Conservation (phyloP, 1,140 invertebrate species). For the Theocolax elegans region DNA sequence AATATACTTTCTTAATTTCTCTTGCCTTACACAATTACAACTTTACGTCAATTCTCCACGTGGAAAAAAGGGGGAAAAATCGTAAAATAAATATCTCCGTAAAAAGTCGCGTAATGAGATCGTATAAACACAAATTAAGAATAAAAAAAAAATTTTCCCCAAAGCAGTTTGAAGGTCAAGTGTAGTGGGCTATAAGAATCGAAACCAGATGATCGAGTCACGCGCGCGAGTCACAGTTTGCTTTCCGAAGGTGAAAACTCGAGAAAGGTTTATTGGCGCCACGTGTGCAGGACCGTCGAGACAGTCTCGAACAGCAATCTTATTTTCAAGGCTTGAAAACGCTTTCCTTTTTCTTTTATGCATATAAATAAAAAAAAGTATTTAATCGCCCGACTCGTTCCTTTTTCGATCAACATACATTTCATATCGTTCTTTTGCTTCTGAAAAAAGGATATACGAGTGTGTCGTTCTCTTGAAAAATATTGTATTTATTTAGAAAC, state of each 20-base stretch:
- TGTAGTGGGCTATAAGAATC: not conserved
- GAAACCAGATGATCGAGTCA: conserved; percentile 1
- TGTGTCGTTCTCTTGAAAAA: too few relatives aligned
- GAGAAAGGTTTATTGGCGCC: conserved; percentile 33
- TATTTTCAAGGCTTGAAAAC: not conserved
- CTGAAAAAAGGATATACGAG: too few relatives aligned
- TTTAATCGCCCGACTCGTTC: not conserved
- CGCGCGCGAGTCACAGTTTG: not conserved
- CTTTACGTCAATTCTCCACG: too few relatives aligned
- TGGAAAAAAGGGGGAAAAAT: too few relatives aligned
- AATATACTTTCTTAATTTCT: too few relatives aligned
- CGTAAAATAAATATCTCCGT: too few relatives aligned
- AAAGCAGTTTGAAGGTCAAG: conserved; percentile 11
- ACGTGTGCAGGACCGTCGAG: conserved; percentile 1
- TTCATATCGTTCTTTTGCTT: too few relatives aligned
- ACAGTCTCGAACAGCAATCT: not conserved
- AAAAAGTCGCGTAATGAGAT: not conserved
- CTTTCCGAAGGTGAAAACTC: conserved; percentile 21
- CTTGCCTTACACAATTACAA: too few relatives aligned
- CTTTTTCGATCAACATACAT: not conserved
- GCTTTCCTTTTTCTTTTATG: conserved; percentile 2
- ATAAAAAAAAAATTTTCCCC: conserved; percentile 1
- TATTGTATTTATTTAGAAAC: too few relatives aligned
- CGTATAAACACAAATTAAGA: not conserved
- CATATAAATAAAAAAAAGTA: not conserved